Evolutionary conservation across 2,797 vertebrate genomes (phyloP).

Genomic region (Centropyge bicolor): DNA sequence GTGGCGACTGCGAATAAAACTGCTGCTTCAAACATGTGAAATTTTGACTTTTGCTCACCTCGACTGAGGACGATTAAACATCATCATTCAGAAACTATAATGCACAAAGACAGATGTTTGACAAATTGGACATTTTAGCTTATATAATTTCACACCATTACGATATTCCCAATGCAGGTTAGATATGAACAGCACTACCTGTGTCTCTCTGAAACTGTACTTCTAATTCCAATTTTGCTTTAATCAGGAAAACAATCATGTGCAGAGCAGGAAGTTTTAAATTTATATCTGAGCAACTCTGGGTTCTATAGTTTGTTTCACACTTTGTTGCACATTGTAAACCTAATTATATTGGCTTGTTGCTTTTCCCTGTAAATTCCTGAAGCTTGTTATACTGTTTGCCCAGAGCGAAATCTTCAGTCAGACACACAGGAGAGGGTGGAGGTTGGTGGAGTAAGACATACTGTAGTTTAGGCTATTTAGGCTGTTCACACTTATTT

Average conservation of each 20-base stretch:
- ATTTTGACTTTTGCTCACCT: slow-evolving; percentile 3
- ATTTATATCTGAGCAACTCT: neutral
- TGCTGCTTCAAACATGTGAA: slow-evolving; percentile 34
- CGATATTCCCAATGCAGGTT: neutral
- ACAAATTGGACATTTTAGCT: neutral
- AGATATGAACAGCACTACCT: neutral
- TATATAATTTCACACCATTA: neutral
- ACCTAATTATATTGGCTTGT: neutral
- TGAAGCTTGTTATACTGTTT: neutral
- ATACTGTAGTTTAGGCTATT: too few species aligned
- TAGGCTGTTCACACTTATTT: too few species aligned
- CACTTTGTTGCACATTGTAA: slow-evolving; percentile 4
- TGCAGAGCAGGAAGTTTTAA: neutral
- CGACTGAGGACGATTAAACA: slow-evolving; percentile 7
- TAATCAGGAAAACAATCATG: neutral
- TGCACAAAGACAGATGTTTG: neutral
- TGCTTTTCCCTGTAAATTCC: neutral
- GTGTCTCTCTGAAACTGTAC: neutral
- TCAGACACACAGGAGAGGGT: too few species aligned
- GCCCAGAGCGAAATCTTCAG: too few species aligned
- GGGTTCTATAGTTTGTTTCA: neutral
- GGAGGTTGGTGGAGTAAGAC: too few species aligned
- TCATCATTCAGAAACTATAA: slow-evolving; percentile 22
- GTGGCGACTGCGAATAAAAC: slow-evolving; percentile 28
- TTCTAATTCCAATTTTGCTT: neutral